Evolutionary conservation across 2,113 vertebrate genomes (phyloP).

Genomic region (Ibidorhyncha struthersii): DNA sequence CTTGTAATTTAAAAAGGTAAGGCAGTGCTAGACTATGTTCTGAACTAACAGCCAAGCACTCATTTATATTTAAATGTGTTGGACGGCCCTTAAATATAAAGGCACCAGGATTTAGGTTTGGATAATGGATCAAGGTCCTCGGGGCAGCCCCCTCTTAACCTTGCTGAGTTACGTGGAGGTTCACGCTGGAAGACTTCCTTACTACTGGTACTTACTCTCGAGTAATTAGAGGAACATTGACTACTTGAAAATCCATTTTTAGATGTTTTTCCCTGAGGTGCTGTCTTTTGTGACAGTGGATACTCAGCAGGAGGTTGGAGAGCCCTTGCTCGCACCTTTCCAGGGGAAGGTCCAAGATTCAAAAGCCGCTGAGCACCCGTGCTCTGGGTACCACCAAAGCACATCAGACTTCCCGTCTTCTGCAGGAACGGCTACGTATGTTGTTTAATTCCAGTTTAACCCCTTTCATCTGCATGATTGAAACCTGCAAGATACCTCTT

Average conservation of each 20-base stretch:
- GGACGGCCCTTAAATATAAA: not conserved
- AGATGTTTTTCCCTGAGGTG: not conserved
- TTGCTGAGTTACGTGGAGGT: not conserved
- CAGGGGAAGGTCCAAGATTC: not conserved
- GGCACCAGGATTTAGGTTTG: not conserved
- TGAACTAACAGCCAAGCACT: not conserved
- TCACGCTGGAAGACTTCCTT: not conserved
- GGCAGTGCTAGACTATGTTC: not conserved
- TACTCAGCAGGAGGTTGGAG: not conserved
- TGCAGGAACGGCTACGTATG: not conserved
- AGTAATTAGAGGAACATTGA: not conserved
- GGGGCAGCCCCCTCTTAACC: not conserved
- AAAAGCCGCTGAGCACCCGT: fast-evolving
- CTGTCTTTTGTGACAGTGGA: not conserved
- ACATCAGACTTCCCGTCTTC: not conserved
- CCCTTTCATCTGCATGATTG: not conserved
- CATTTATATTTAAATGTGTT: not conserved
- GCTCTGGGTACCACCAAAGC: not conserved
- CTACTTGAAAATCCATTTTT: not conserved
- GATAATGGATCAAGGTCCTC: not conserved
- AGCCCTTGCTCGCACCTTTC: not conserved
- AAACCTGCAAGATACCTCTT: not conserved
- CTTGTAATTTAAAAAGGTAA: not conserved
- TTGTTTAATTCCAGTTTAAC: not conserved
- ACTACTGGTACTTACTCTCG: not conserved